phyloP scores from a whole-genome alignment of 2,113 vertebrate genomes.

The Vimba vimba region DNA sequence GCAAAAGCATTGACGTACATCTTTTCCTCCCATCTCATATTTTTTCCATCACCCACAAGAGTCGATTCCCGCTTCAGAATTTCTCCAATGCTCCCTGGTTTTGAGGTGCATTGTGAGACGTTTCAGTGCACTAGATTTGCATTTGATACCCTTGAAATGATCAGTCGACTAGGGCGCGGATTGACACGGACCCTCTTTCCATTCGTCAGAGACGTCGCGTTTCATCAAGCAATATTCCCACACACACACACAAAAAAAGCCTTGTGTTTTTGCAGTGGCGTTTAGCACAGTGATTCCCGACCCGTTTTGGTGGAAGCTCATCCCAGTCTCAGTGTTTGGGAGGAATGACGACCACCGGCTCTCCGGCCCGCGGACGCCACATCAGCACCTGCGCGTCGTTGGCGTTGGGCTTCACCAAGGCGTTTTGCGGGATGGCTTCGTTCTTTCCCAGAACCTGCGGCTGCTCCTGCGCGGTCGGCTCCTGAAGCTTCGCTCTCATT shows the following conservation, averaged over 20 bases:
- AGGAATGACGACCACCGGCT: slow-evolving; percentile 91
- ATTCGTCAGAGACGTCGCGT: not conserved
- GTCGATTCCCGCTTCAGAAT: too few relatives aligned
- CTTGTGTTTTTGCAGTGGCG: slow-evolving; percentile 5
- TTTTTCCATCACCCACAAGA: too few relatives aligned
- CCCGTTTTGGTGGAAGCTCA: slow-evolving; percentile 61
- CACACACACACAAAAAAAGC: too few relatives aligned
- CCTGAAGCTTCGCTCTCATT: slow-evolving; percentile 84
- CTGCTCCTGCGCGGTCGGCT: slow-evolving; percentile 89
- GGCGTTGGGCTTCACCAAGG: slow-evolving; percentile 97
- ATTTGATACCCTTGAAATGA: too few relatives aligned
- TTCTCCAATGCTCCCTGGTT: too few relatives aligned
- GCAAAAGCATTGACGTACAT: too few relatives aligned
- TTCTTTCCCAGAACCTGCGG: slow-evolving; percentile 90
- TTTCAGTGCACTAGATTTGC: too few relatives aligned
- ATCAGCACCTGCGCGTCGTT: slow-evolving; percentile 99
- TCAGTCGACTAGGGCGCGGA: too few relatives aligned
- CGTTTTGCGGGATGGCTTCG: slow-evolving; percentile 88
- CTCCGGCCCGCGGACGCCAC: slow-evolving; percentile 92
- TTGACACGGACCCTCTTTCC: not conserved
- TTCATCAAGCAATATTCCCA: slow-evolving; percentile 29
- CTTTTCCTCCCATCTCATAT: too few relatives aligned
- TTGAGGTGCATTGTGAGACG: too few relatives aligned
- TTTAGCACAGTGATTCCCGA: slow-evolving; percentile 91
- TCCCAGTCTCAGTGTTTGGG: slow-evolving; percentile 80